A percentile compares a stretch with the other conserved stretches of the same genome.
Conservation (phyloP, 1,140 invertebrate species). For the Microplitis mediator region DNA sequence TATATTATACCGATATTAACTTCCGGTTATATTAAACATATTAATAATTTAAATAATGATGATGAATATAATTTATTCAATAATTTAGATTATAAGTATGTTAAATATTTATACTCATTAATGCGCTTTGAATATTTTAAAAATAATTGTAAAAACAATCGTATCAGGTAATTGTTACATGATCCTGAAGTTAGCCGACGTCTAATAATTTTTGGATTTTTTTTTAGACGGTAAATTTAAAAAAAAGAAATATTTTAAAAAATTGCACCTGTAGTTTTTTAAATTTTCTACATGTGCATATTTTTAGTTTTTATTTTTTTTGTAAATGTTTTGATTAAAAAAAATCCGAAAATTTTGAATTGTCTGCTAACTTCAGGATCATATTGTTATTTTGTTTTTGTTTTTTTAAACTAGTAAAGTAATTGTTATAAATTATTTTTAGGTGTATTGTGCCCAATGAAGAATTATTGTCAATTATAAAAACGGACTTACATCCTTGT, state of each 20-base stretch:
- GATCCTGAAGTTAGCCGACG: too few relatives aligned
- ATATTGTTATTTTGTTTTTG: slow-evolving; percentile 10
- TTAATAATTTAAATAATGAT: slow-evolving; percentile 30
- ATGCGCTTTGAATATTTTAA: slow-evolving; percentile 45
- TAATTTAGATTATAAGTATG: slow-evolving; percentile 45
- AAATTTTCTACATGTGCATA: too few relatives aligned
- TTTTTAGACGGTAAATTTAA: too few relatives aligned
- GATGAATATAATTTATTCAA: slow-evolving; percentile 22
- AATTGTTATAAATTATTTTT: slow-evolving; percentile 7
- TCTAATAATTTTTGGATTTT: too few relatives aligned
- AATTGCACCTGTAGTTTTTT: too few relatives aligned
- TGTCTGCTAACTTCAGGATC: too few relatives aligned
- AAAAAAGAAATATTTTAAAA: too few relatives aligned
- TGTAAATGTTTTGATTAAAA: too few relatives aligned
- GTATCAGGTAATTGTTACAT: slow-evolving; percentile 43
- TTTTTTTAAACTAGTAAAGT: slow-evolving; percentile 3
- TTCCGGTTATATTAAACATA: slow-evolving; percentile 40
- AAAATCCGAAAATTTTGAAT: too few relatives aligned
- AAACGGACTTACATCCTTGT: slow-evolving; percentile 42
- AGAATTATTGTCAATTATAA: slow-evolving; percentile 35
- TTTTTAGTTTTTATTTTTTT: too few relatives aligned
- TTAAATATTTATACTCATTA: slow-evolving; percentile 50
- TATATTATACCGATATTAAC: slow-evolving; percentile 52
- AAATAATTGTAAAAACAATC: slow-evolving; percentile 45
- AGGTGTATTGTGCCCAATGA: slow-evolving; percentile 49